Evolutionary conservation across 2,888 invertebrate genomes (phyloP).

Genomic region (Drosophila mercatorum): DNA sequence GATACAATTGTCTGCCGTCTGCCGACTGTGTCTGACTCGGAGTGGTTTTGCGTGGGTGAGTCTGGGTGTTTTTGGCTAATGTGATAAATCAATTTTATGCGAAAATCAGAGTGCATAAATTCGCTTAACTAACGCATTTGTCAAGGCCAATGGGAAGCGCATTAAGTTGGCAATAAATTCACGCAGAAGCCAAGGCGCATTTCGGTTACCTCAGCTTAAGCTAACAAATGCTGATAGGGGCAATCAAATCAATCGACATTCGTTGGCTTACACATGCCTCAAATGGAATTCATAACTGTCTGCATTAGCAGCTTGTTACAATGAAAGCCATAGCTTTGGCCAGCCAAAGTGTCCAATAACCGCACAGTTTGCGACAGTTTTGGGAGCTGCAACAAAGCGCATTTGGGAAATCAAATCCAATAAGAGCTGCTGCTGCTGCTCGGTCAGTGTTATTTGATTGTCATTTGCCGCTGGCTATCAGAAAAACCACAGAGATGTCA

Average conservation of each 20-base stretch:
- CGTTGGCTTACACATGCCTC: background rate
- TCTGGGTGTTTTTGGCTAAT: constrained; percentile 45
- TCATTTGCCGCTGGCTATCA: constrained; percentile 53
- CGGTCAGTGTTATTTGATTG: constrained; percentile 56
- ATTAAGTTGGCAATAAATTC: constrained; percentile 51
- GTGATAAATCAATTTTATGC: constrained; percentile 68
- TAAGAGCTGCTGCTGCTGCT: constrained; percentile 35
- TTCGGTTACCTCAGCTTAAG: constrained; percentile 1
- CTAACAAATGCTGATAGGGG: background rate
- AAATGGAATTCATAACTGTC: constrained; percentile 34
- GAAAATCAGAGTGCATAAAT: constrained; percentile 62
- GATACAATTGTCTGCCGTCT: constrained; percentile 64
- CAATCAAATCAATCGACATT: constrained; percentile 9
- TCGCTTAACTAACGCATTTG: constrained; percentile 65
- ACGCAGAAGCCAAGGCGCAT: constrained; percentile 12
- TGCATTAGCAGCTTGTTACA: constrained; percentile 27
- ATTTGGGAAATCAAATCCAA: constrained; percentile 65
- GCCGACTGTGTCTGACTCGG: constrained; percentile 1
- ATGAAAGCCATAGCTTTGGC: constrained; percentile 21
- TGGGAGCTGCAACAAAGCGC: constrained; percentile 47
- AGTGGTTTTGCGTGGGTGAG: background rate
- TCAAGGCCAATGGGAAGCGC: constrained; percentile 40
- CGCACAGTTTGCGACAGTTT: constrained; percentile 38
- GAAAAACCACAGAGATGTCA: constrained; percentile 65
- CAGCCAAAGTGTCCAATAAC: constrained; percentile 32